Evolutionary conservation across 1,140 invertebrate genomes (phyloP), one percentile per base, ranked within the genome.

Genomic region (Cotesia vestalis): DNA sequence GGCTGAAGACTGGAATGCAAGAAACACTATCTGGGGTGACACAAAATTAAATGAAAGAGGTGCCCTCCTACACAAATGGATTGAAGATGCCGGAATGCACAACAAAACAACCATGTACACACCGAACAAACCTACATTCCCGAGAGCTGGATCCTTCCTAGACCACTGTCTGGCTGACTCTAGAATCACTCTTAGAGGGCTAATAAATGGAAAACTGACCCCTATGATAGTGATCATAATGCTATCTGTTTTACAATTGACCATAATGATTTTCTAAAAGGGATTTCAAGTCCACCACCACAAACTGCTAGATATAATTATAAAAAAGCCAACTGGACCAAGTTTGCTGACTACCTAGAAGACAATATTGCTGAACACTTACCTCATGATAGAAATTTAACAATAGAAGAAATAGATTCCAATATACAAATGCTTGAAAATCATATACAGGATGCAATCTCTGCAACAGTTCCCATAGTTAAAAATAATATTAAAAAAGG

Each of bases 321-420:
- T 12, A 70, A 73, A 66, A 51, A 46, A 34, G 67, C 74, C 1
- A 72, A 75, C 4, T 75, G 74, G 74, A 52, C 35, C 1, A 70
- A 17, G 38, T 75, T 75, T 20, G 4, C 4, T 6, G 40, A 66
- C 17, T n/a, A 72, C 8, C 27, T 75, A 60, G 27, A 57, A 4
- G 40, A 69, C 6, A 36, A 14, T 4, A 66, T 64, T 35, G 14
- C 35, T 3, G 11, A 1, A 14, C 4, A 38, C 4, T 1, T 60
- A 0, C 66, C 74, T 4, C 36, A 69, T 36, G 62, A 69, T 5
- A 57, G 52, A 59, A 75, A 75, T 55, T 46, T 75, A 17, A 35
- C 71, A 27, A 69, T 52, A 27, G 35, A 11, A 38, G 74, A 75
- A 72, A 72, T 73, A 34, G 64, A 72, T 46, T 5, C 2, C 0